phyloP scores from a whole-genome alignment of 1,140 invertebrate species.

The Dermatophagoides farinae region DNA sequence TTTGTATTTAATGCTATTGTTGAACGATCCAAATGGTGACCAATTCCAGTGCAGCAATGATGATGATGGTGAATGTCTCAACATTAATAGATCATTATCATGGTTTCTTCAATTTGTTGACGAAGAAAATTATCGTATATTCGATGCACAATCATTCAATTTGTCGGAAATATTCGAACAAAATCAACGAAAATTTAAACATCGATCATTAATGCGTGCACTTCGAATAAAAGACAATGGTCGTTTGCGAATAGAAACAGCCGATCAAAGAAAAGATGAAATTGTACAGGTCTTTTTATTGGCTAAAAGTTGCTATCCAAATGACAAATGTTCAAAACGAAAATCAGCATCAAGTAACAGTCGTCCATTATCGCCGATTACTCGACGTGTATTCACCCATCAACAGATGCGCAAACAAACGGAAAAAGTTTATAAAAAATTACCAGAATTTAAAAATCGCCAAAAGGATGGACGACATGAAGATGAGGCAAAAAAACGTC shows the following conservation, averaged over 20 bases:
- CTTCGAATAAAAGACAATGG: not conserved
- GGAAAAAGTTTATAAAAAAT: constrained; percentile 28
- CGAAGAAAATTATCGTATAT: no score
- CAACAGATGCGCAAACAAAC: constrained; percentile 29
- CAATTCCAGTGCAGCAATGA: not conserved
- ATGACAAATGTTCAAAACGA: not conserved
- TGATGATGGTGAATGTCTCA: not conserved
- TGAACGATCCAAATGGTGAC: not conserved
- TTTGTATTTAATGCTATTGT: not conserved
- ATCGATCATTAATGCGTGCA: not conserved
- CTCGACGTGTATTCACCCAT: constrained; percentile 24
- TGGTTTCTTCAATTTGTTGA: no score
- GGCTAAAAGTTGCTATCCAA: not conserved
- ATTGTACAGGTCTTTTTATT: not conserved
- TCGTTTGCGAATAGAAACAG: not conserved
- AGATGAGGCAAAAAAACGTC: constrained; percentile 28
- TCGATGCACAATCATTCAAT: no score
- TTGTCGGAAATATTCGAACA: constrained; percentile 7
- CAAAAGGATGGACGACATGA: constrained; percentile 27
- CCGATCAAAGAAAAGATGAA: not conserved
- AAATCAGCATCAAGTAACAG: not conserved
- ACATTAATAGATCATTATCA: no score
- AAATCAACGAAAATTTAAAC: not conserved
- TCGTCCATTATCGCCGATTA: constrained; percentile 1
- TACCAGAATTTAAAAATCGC: constrained; percentile 30